These are phyloP conservation scores for Petroica traversi DNA, from an alignment of 2,113 vertebrate species.

Conservation along the genomic window DNA sequence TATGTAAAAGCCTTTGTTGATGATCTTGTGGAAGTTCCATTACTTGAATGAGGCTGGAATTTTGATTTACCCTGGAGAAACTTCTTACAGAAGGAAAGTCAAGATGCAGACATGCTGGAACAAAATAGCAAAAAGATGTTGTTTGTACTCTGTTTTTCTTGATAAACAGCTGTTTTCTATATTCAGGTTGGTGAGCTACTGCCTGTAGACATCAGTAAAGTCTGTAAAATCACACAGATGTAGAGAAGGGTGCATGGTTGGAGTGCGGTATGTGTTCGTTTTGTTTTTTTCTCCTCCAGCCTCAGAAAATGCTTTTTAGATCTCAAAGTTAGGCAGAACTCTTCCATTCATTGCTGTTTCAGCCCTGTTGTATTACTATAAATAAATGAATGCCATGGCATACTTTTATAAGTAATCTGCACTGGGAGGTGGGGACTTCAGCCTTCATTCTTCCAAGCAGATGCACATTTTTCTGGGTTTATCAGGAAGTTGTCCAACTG, in stretches of 20 bases:
- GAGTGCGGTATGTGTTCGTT: not conserved
- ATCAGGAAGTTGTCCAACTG: not conserved
- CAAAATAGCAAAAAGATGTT: not conserved
- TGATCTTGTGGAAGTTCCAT: not conserved
- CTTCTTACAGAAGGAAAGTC: not conserved
- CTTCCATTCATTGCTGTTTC: not conserved
- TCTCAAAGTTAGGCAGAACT: not conserved
- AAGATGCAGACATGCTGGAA: not conserved
- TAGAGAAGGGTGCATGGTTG: not conserved
- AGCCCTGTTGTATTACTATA: not conserved
- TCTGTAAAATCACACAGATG: not conserved
- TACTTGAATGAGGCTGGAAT: not conserved
- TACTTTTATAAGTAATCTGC: not conserved
- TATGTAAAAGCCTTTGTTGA: not conserved
- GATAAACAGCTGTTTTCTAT: not conserved
- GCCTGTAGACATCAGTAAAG: not conserved
- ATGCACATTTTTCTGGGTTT: not conserved
- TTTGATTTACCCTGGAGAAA: not conserved
- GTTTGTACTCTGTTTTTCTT: not conserved
- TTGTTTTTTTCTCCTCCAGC: not conserved
- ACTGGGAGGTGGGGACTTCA: not conserved
- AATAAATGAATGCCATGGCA: not conserved
- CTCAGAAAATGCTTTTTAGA: not conserved
- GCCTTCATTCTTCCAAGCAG: not conserved
- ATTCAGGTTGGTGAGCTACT: not conserved